These are phyloP conservation scores for Drymodes brunneopygia DNA, from an alignment of 2,113 vertebrate genomes.

Conservation along the genomic window DNA sequence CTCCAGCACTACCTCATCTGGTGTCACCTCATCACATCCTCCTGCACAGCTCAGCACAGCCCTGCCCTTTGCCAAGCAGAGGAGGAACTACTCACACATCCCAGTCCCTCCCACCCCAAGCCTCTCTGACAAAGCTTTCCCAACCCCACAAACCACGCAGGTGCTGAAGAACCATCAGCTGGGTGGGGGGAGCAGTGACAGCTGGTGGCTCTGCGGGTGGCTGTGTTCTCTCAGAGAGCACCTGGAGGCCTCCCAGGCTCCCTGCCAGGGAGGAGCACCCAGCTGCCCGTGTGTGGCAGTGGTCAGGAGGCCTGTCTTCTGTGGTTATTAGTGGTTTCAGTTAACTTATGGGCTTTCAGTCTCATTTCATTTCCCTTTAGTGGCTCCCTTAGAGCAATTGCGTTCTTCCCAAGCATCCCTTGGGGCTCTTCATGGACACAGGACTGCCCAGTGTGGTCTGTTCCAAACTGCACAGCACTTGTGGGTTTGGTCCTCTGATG, in stretches of 20 bases:
- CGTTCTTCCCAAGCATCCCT: neutral
- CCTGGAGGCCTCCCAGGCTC: neutral
- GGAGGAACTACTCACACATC: neutral
- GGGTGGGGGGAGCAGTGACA: neutral
- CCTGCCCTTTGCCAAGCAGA: neutral
- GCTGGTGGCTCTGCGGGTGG: neutral
- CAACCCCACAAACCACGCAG: fast-evolving
- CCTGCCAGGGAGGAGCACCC: neutral
- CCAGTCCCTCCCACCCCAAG: neutral
- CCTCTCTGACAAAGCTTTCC: neutral
- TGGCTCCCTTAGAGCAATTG: neutral
- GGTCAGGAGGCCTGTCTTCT: neutral
- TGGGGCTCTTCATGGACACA: neutral
- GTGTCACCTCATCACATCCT: neutral
- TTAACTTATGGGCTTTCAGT: neutral
- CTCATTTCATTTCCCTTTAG: neutral
- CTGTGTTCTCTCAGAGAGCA: neutral
- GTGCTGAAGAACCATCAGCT: neutral
- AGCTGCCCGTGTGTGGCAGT: neutral
- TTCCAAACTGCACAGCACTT: neutral
- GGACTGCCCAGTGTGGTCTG: fast-evolving
- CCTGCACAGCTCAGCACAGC: neutral
- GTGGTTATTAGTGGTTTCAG: neutral
- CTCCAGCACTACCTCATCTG: neutral
- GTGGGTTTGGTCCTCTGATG: neutral